Base-by-base conservation (phyloP, 2,888 invertebrate genomes). In the Hirtodrosophila histrioides region DNA sequence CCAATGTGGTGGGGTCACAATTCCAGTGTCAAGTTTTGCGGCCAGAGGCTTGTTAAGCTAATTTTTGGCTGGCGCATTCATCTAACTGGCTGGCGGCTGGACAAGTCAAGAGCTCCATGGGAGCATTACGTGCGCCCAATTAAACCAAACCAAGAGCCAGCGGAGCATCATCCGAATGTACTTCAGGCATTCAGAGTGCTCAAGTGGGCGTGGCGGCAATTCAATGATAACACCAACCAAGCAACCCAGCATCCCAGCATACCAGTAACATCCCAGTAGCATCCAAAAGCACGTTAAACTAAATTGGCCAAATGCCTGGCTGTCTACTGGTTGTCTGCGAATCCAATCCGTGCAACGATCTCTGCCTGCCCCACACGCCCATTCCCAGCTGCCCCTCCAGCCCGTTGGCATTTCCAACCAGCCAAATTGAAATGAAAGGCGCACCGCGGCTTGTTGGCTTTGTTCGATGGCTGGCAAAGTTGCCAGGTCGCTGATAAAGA, bases 351-450 rank as follows among this genome's bases (percentile, higher is more conserved):
- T 58, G 46, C 71, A 58, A 51, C 40, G 46, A 72, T 49, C 57
- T 57, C 55, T 29, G 36, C 24, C 8, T 6, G 10, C 10, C 11
- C 43, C 11, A 3, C 5, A n/a, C n/a, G n/a, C n/a, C n/a, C n/a
- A n/a, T n/a, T n/a, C n/a, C 35, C 43, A 17, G 17, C 12, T 35
- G 17, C 31, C 11, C 3, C 27, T 8, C 9, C n/a, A 12, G 48
- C 44, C 39, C 66, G 4, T 8, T 33, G 55, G 49, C 54, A 49
- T 46, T 55, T 46, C 55, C 33, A 27, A 39, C 53, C 46, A 51
- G 53, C 71, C 71, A 79, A 81, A 77, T 82, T 85, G 79, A 82
- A 85, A 79, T 82, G 77, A 82, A 82, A 81, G 75, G 64, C 69
- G 64, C 69, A 51, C 67, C 70, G 78, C 68, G 67, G 73, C 75